Evolutionary conservation across 2,113 vertebrate genomes (phyloP).

Genomic region (Gyps fulvus): DNA sequence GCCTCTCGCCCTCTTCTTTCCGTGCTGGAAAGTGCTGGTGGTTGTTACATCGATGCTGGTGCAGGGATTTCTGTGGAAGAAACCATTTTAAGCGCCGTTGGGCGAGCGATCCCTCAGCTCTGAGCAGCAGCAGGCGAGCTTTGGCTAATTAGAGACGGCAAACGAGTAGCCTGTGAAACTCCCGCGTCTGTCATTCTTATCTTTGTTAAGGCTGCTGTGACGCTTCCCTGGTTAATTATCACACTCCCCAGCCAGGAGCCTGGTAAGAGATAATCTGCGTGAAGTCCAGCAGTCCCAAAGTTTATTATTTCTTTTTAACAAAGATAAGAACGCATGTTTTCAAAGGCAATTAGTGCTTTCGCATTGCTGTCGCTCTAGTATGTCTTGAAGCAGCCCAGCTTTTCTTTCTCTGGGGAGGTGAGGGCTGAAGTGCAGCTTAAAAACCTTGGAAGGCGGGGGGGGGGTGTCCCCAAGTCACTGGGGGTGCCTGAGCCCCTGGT

Average conservation of each 20-base stretch:
- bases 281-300: no score
- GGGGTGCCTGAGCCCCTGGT: no score
- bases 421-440: no score
- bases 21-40: accelerated
- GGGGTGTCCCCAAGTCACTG: no score
- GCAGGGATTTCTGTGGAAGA: neutral
- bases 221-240: neutral
- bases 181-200: neutral
- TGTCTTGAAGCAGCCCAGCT: neutral
- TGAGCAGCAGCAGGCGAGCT: neutral
- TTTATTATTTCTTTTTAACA: neutral
- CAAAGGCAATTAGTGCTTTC: neutral
- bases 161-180: neutral
- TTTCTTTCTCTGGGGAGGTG: neutral
- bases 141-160: neutral
- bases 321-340: neutral
- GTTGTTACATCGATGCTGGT: neutral
- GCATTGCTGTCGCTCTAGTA: accelerated
- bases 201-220: neutral
- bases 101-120: neutral
- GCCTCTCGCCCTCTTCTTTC: neutral
- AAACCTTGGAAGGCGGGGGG: no score
- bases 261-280: neutral
- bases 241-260: accelerated
- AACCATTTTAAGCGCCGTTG: accelerated